Base-by-base conservation (phyloP, 2,888 invertebrate species). In the Kuschelorhynchus macadamiae region DNA sequence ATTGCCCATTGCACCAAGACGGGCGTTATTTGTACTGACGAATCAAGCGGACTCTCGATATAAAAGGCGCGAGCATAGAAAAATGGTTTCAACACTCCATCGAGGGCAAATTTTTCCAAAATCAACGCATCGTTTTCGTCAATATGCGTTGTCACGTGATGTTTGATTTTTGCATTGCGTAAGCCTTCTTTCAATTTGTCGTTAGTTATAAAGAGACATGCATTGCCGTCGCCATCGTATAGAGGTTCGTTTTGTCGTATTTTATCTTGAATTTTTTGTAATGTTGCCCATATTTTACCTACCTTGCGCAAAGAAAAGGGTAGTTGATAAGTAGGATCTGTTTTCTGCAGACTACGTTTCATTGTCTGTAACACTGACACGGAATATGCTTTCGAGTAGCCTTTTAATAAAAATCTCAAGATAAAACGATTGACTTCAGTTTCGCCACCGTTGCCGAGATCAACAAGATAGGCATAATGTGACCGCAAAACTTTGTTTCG, bases 71-170 rank as follows among this genome's bases (percentile, higher is more conserved):
- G 41, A 3, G 41, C 41, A 41, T 16, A 14, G 8, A 41, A 16
- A 16, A 41, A 41, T 16, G 41, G 41, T 41, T 41, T 41, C 1
- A 41, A 8, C 12, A 41, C 41, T 1, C 41, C 41, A 16, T 41
- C 16, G 14, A 41, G 41, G 1, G 41, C 41, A 16, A 41, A 41
- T 14, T 41, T 41, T 41, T 41, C 41, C 41, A 41, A 41, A 12
- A 41, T 1, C 8, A 14, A 14, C 14, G 41, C 41, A 41, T 41
- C 41, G 16, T 41, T 41, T 41, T 41, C 2, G 41, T 41, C 41
- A 16, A 41, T 41, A 8, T 41, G 41, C 41, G 41, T 41, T 3
- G 41, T 41, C 3, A 16, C 41, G 8, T 16, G 41, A 41, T 41
- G 41, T 16, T 41, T 41, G 12, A 41, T 41, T 41, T 2, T 41